Conservation (phyloP, 2,797 vertebrate genomes). For the Bradypus variegatus region DNA sequence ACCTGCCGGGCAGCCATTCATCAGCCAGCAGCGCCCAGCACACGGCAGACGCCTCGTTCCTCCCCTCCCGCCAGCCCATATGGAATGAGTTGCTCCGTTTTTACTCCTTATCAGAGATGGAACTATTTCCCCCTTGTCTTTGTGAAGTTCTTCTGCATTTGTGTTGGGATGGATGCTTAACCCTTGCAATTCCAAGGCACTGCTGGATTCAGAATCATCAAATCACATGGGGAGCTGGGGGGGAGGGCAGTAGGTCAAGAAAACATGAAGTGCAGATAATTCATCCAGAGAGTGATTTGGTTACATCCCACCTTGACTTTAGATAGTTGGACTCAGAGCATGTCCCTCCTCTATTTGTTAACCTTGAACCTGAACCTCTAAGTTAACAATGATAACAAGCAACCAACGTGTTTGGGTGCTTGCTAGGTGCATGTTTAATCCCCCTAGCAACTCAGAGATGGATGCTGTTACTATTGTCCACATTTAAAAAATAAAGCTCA, state of each 20-base stretch:
- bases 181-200: constrained; percentile 60
- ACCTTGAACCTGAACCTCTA: neutral
- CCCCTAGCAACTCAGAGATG: neutral
- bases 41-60: accelerated
- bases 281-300: neutral
- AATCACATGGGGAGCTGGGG: accelerated
- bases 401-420: neutral
- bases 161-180: constrained; percentile 63
- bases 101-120: constrained; percentile 70
- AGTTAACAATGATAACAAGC: neutral
- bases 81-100: constrained; percentile 69
- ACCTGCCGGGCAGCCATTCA: constrained; percentile 53
- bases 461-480: neutral
- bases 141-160: constrained; percentile 57
- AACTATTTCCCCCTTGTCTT: constrained; percentile 63
- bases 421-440: neutral
- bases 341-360: neutral
- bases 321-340: neutral
- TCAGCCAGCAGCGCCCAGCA: constrained; percentile 47
- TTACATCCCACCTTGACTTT: neutral
- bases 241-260: neutral
- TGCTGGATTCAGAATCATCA: neutral
- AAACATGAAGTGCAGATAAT: neutral
- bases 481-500: neutral
- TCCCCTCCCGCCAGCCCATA: constrained; percentile 34